Conservation (phyloP, 2,888 invertebrate genomes). For the Dichetophora obliterata region DNA sequence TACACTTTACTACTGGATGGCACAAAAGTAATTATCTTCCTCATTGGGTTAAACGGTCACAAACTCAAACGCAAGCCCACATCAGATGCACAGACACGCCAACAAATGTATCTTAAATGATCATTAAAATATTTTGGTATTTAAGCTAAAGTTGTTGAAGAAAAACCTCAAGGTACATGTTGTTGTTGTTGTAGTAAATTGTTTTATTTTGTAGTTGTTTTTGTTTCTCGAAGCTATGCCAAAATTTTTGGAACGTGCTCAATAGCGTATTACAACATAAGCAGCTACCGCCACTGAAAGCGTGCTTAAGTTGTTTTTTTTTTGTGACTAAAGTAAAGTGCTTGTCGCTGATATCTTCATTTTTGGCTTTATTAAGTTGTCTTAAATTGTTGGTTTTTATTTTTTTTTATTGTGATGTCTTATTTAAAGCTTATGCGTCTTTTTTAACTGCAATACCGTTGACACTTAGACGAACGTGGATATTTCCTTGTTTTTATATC, state of each 20-base stretch:
- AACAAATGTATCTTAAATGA: slow-evolving; percentile 8
- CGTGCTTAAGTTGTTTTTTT: too few species aligned
- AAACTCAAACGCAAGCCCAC: background rate
- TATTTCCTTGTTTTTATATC: too few species aligned
- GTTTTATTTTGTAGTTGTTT: background rate
- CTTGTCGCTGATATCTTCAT: background rate
- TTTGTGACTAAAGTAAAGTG: background rate
- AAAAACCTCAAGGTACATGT: slow-evolving; percentile 24
- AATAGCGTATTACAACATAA: slow-evolving; percentile 1
- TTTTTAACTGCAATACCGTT: too few species aligned
- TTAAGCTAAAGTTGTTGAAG: slow-evolving; percentile 9
- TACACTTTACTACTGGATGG: background rate
- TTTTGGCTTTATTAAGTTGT: background rate
- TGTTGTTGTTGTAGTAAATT: background rate
- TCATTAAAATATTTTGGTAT: slow-evolving; percentile 21
- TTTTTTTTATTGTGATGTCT: background rate
- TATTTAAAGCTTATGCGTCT: background rate
- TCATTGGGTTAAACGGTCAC: slow-evolving; percentile 38
- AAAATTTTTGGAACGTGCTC: slow-evolving; percentile 21
- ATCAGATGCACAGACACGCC: background rate
- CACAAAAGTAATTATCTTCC: slow-evolving; percentile 37
- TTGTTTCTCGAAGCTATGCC: background rate
- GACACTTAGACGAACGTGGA: too few species aligned
- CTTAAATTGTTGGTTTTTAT: background rate
- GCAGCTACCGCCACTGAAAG: background rate